Conservation (phyloP, 2,888 invertebrate genomes). For the Polymixis flavicincta region DNA sequence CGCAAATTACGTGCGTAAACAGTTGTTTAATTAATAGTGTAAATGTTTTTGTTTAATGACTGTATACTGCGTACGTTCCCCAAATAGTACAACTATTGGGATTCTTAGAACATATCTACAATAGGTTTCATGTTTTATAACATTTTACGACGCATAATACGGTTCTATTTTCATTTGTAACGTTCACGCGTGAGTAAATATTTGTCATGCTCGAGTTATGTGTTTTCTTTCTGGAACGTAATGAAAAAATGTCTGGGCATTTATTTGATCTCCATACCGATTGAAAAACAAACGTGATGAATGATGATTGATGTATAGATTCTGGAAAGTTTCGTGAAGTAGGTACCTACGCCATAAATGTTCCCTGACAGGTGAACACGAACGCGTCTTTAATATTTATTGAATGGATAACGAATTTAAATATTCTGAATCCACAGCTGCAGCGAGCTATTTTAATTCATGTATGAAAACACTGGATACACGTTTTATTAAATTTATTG, state of each 20-base stretch:
- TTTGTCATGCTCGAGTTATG: constrained; percentile 54
- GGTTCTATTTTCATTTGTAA: constrained; percentile 54
- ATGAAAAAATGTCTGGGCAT: constrained; percentile 54
- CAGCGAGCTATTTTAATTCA: constrained; percentile 27
- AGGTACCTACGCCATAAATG: constrained; percentile 19
- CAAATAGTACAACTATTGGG: constrained; percentile 51
- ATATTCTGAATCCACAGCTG: constrained; percentile 41
- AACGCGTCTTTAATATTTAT: constrained; percentile 49
- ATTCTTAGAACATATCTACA: constrained; percentile 59
- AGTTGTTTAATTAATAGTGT: constrained; percentile 62
- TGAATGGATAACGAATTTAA: constrained; percentile 40
- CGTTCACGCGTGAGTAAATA: constrained; percentile 55
- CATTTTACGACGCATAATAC: constrained; percentile 43
- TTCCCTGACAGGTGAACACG: constrained; percentile 16
- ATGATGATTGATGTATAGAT: constrained; percentile 33
- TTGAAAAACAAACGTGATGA: constrained; percentile 40
- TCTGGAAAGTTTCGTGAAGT: constrained; percentile 25
- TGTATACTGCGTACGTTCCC: constrained; percentile 31
- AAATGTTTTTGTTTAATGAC: constrained; percentile 56
- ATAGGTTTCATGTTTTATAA: constrained; percentile 45
- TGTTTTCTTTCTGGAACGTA: constrained; percentile 52
- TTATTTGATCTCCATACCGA: constrained; percentile 45
- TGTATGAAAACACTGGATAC: constrained; percentile 40
- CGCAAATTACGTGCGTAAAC: constrained; percentile 60
- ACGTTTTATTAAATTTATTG: constrained; percentile 36